These are phyloP conservation scores for Antheraea assamensis DNA, from an alignment of 2,888 invertebrate species.

Conservation along the genomic window DNA sequence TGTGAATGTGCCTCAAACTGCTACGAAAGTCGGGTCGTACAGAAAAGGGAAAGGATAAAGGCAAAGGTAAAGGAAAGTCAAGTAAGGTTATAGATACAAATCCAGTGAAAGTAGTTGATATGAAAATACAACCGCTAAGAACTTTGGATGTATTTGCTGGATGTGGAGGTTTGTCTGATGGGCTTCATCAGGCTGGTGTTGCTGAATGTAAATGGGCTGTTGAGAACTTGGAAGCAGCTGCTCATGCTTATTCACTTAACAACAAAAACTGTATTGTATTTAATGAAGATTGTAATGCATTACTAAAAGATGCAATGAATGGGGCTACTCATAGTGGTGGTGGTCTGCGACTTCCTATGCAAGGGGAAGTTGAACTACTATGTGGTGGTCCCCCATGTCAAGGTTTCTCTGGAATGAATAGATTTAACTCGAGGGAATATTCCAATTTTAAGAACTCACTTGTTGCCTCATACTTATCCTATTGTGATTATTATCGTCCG, in stretches of 20 bases:
- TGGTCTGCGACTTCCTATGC: constrained; percentile 84
- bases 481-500: constrained; percentile 93
- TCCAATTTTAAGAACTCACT: constrained; percentile 93
- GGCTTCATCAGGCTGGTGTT: constrained; percentile 86
- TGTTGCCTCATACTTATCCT: constrained; percentile 90
- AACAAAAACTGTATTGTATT: constrained; percentile 88
- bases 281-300: constrained; percentile 90
- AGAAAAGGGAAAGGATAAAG: constrained; percentile 85
- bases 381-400: constrained; percentile 95
- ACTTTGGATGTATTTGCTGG: constrained; percentile 93
- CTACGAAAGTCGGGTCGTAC: constrained; percentile 81
- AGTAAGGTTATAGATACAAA: constrained; percentile 56
- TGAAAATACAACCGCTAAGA: constrained; percentile 77
- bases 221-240: constrained; percentile 89
- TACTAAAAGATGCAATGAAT: constrained; percentile 86
- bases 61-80: constrained; percentile 86
- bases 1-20: constrained; percentile 83
- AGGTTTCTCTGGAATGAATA: constrained; percentile 95
- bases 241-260: constrained; percentile 90
- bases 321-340: constrained; percentile 75
- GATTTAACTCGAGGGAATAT: constrained; percentile 92
- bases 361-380: constrained; percentile 91
- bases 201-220: constrained; percentile 91
- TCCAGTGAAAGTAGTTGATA: constrained; percentile 48
- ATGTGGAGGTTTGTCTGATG: constrained; percentile 91